Base-by-base conservation (phyloP, 2,888 invertebrate species). In the Agrotis clavis region DNA sequence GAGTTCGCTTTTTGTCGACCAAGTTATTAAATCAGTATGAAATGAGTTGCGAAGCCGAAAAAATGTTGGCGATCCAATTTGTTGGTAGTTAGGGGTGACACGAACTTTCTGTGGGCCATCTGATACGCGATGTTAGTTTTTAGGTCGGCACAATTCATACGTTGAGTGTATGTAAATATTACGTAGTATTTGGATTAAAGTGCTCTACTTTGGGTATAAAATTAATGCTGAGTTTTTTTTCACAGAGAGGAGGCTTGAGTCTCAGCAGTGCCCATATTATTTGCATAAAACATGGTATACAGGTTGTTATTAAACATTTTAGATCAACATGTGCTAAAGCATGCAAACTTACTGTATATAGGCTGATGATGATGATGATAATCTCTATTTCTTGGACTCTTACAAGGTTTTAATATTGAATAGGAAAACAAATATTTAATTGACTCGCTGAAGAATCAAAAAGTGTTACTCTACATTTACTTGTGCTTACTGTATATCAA, bases 21-120 rank as follows among this genome's bases (percentile, higher is more conserved):
- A 88, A 88, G 89, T 90, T 91, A 90, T 90, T 90, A 89, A 87
- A 90, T 89, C 84, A 79, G 75, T 71, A 85, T 90, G 91, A 92
- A 92, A 92, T 92, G 91, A 91, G 88, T 89, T 87, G 86, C 88
- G 84, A 88, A 89, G 86, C 83, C 78, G 85, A 84, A 87, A 83
- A 88, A 88, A 89, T 90, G 87, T 85, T 89, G 88, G 87, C 88
- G 86, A 85, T 82, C 85, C 82, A 84, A 88, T 89, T 89, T 88
- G 81, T 81, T 82, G 86, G 80, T 81, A 80, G 72, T 77, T 63
- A 61, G 18, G 68, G 62, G 71, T 80, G 83, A 80, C 80, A 68
- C 54, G 64, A 51, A 59, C 35, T 74, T 80, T 82, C 59, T 4
- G 67, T 82, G 59, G 41, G 83, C 75, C 77, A 82, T 82, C 74